Conservation (phyloP, 2,797 vertebrate genomes). For the Morelia viridis region DNA sequence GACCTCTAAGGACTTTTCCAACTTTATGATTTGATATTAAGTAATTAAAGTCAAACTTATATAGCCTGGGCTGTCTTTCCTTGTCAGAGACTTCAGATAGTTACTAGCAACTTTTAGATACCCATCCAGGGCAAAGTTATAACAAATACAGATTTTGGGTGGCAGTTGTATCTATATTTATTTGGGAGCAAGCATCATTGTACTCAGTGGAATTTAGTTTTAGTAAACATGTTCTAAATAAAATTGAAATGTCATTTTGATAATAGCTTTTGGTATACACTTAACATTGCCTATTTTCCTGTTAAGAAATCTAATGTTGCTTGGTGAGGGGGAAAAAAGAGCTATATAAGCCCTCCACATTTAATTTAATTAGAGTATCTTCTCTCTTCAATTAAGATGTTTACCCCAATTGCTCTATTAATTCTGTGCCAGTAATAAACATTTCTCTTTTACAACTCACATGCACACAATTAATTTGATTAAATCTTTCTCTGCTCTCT, state of each 20-base stretch:
- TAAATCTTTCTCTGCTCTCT: slow-evolving; percentile 5
- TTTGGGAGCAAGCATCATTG: not conserved
- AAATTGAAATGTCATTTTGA: not conserved
- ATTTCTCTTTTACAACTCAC: not conserved
- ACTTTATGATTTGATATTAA: not conserved
- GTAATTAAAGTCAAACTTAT: not conserved
- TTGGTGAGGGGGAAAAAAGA: not conserved
- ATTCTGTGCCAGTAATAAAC: slow-evolving; percentile 26
- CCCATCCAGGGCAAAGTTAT: not conserved
- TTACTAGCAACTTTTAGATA: not conserved
- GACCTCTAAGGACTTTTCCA: not conserved
- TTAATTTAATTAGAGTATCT: slow-evolving; percentile 36
- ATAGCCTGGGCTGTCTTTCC: not conserved
- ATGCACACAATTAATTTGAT: slow-evolving; percentile 10
- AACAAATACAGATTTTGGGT: not conserved
- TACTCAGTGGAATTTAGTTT: not conserved
- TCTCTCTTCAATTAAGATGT: slow-evolving; percentile 26
- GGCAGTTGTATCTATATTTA: not conserved
- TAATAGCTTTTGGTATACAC: slow-evolving; percentile 8
- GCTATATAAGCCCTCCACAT: slow-evolving; percentile 17
- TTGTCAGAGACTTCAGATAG: not conserved
- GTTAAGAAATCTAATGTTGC: slow-evolving; percentile 1
- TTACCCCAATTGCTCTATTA: slow-evolving; percentile 26
- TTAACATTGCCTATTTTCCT: slow-evolving; percentile 21
- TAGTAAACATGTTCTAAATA: not conserved